Evolutionary conservation across 2,113 vertebrate genomes (phyloP).

Genomic region (Rhinoptilus africanus): DNA sequence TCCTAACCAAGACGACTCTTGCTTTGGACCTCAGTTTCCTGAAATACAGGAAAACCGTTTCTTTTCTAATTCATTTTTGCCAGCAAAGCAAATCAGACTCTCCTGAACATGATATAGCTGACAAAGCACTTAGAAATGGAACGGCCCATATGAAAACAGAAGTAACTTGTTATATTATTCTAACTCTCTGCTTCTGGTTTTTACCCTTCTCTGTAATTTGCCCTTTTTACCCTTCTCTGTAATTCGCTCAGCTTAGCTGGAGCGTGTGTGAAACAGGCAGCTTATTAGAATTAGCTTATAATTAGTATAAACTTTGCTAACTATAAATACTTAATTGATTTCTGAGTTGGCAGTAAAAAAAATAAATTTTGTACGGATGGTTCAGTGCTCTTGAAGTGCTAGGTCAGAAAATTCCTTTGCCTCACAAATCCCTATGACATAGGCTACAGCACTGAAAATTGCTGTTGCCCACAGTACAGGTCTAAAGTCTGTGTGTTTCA

Average conservation of each 20-base stretch:
- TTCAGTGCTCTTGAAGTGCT: background rate
- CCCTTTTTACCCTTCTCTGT: background rate
- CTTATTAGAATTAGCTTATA: background rate
- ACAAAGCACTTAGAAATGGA: background rate
- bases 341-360: background rate
- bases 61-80: background rate
- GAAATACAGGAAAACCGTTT: background rate
- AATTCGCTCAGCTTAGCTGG: background rate
- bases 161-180: background rate
- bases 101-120: background rate
- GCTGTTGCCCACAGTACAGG: background rate
- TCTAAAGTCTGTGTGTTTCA: background rate
- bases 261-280: background rate
- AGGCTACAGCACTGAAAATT: background rate
- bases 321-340: background rate
- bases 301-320: background rate
- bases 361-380: background rate
- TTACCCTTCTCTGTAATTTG: background rate
- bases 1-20: background rate
- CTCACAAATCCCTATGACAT: background rate
- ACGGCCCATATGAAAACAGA: background rate
- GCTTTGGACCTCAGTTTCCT: background rate
- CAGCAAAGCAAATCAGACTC: background rate
- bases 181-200: background rate
- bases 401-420: background rate